Percentiles rank a stretch among this genome's conserved stretches.
Conservation (phyloP, 2,888 invertebrate genomes). For the Pteria penguin region DNA sequence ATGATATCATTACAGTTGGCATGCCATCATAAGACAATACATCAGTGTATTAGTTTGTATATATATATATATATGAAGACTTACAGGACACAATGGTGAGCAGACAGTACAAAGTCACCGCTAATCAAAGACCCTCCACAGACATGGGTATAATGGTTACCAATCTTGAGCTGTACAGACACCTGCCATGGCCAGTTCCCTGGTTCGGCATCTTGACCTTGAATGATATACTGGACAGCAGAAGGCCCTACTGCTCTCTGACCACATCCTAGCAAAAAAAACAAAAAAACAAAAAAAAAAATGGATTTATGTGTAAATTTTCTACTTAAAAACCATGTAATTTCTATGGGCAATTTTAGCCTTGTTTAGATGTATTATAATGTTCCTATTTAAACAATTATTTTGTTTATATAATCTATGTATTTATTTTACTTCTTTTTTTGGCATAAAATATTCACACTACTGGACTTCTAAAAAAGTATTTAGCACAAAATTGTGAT, state of each 20-base stretch:
- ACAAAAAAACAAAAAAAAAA: too few relatives aligned
- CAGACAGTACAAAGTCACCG: conserved; percentile 72
- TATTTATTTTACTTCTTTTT: too few relatives aligned
- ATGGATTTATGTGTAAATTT: neutral
- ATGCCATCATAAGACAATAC: too few relatives aligned
- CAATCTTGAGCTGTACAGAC: conserved; percentile 56
- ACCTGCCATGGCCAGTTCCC: conserved; percentile 73
- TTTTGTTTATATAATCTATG: too few relatives aligned
- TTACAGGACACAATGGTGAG: conserved; percentile 75
- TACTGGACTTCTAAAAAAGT: too few relatives aligned
- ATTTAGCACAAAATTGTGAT: too few relatives aligned
- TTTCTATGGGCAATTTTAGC: neutral
- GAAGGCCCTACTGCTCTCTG: conserved; percentile 37
- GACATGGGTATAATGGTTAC: conserved; percentile 56
- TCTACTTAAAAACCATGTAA: neutral
- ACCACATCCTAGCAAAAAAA: conserved; percentile 58
- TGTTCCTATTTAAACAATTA: neutral
- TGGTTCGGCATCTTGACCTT: conserved; percentile 58
- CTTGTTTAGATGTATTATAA: neutral
- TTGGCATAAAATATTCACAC: too few relatives aligned
- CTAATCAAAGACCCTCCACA: conserved; percentile 73
- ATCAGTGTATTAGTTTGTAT: too few relatives aligned
- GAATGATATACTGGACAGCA: conserved; percentile 53
- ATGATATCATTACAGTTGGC: too few relatives aligned
- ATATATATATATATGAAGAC: too few relatives aligned